A percentile compares a stretch with the other conserved stretches of the same genome.
Conservation (phyloP, 2,113 vertebrate species). For the Pampusana beccarii region DNA sequence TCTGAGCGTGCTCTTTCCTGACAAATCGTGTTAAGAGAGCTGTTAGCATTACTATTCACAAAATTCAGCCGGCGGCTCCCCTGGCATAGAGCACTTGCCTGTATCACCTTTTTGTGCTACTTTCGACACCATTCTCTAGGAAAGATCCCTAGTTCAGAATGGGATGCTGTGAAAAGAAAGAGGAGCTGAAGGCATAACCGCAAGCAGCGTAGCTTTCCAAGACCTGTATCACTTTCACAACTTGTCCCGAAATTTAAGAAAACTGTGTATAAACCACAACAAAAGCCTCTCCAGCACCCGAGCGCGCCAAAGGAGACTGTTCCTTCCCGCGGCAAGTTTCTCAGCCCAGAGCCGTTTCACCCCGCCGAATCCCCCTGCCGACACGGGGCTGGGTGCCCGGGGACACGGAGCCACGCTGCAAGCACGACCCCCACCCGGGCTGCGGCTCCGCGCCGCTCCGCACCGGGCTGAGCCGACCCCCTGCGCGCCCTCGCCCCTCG, state of each 20-base stretch:
- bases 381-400: too few species aligned
- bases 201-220: not conserved
- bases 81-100: not conserved
- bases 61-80: not conserved
- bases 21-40: not conserved
- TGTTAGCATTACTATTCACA: not conserved
- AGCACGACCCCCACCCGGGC: not conserved
- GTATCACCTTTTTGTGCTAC: not conserved
- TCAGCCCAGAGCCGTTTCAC: too few species aligned
- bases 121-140: not conserved
- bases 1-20: not conserved
- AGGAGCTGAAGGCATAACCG: not conserved
- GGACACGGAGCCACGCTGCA: not conserved
- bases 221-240: not conserved
- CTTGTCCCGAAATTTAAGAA: not conserved
- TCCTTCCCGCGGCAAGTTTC: rapidly evolving
- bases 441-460: too few species aligned
- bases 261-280: rapidly evolving
- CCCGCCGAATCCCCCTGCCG: not conserved
- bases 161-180: not conserved
- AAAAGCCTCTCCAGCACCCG: not conserved
- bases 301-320: rapidly evolving
- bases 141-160: not conserved
- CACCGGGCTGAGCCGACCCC: not conserved
- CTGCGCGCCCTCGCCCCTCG: not conserved